These are phyloP conservation scores for Bombus superbus DNA, from an alignment of 1,140 invertebrate species.

Conservation along the genomic window DNA sequence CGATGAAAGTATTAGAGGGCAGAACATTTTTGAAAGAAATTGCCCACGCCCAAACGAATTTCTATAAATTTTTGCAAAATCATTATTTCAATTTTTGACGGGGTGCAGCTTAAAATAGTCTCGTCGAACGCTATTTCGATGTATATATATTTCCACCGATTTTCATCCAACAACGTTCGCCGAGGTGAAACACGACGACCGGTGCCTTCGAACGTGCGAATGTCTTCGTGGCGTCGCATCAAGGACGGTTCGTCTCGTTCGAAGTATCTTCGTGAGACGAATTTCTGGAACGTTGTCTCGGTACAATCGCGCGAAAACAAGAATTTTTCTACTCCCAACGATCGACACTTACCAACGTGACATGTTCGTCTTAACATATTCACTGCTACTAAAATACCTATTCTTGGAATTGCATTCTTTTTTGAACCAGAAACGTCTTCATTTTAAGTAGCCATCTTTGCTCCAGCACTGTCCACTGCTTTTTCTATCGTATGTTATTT, in stretches of 20 bases:
- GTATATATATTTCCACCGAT: constrained; percentile 4
- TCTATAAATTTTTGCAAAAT: background rate
- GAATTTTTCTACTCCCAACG: no score
- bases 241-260: constrained; percentile 31
- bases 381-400: background rate
- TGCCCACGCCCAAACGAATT: background rate
- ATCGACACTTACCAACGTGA: background rate
- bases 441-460: no score
- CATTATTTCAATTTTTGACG: background rate
- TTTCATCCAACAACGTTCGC: constrained; percentile 4
- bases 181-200: constrained; percentile 53
- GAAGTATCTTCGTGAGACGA: constrained; percentile 36
- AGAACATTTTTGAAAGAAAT: no score
- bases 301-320: constrained; percentile 2
- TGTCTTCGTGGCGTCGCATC: constrained; percentile 32
- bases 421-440: background rate
- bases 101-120: background rate
- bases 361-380: background rate
- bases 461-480: no score
- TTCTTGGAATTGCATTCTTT: background rate
- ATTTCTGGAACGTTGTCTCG: constrained; percentile 32
- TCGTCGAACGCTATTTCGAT: background rate
- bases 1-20: no score
- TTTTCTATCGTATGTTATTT: background rate
- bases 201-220: constrained; percentile 50